Base-by-base conservation (phyloP, 2,113 vertebrate genomes). In the Glaucomys volans region DNA sequence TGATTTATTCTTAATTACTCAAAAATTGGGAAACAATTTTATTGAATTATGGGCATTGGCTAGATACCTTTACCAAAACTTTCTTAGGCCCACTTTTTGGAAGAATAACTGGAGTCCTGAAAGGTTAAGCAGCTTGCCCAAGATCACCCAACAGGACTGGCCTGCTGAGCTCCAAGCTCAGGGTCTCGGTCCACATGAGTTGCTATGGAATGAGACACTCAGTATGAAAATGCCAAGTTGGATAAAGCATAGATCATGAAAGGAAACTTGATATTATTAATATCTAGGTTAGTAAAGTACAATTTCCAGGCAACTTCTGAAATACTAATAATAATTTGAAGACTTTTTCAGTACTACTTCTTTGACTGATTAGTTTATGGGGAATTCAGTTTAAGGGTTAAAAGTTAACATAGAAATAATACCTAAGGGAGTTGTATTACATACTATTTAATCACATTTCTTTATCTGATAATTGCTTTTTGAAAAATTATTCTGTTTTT, bases 141-240 rank as follows among this genome's bases (percentile, higher is more conserved):
- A n/a, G 79, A 35, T 35, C 67, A 37, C 9, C 2, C 11, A 28
- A 3, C 5, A 76, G 26, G 18, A 22, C 0, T 0, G 11, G 4
- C 20, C 40, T 47, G 2, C 50, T 0, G 0, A 2, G 4, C 22
- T 77, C n/a, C 0, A 11, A 74, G 24, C 9, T 11, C 35, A 30
- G 0, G 3, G 6, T 89, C 8, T 40, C 8, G 64, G 42, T 44
- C 28, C 4, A 26, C 32, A 17, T 4, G 10, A 42, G 22, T 17
- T 26, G 26, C 9, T 32, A 18, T 47, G n/a, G 12, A 0, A 1
- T 7, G 3, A 80, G 18, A 35, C 0, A 69, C 8, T 12, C 17
- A 4, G 62, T 1, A 0, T 4, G 0, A 26, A n/a, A n/a, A 26
- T 9, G 47, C 8, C 0, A 2, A 57, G 4, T 10, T n/a, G 18